Percentiles rank a stretch among this genome's conserved stretches.
Evolutionary conservation across 92 coral and sea anemone species (phyloP).

Genomic region (Pocillopora grandis): DNA sequence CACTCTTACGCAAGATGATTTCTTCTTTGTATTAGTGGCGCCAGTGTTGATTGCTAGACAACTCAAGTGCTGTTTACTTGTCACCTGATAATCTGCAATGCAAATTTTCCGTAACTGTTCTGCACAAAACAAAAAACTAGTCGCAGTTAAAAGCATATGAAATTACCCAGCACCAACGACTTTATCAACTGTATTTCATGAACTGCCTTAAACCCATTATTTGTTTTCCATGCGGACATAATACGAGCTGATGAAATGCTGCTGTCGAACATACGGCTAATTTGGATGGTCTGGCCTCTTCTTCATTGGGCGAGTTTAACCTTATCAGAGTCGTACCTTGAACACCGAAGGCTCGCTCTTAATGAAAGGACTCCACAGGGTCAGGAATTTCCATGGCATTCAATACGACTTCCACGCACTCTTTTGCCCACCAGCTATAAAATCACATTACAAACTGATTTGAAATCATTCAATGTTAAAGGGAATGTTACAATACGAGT

Average conservation of each 20-base stretch:
- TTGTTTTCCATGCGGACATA: no score
- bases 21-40: no score
- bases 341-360: neutral
- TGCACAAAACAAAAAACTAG: no score
- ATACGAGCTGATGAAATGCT: neutral
- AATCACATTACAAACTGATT: constrained; percentile 66
- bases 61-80: no score
- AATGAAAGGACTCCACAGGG: neutral
- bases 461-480: constrained; percentile 60
- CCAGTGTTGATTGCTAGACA: no score
- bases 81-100: no score
- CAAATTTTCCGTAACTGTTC: no score
- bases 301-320: neutral
- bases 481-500: constrained; percentile 66
- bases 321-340: neutral
- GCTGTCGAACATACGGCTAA: neutral
- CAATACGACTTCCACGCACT: constrained; percentile 67
- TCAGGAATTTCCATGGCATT: constrained; percentile 54
- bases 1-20: no score
- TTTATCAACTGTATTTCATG: no score
- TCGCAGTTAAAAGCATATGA: no score
- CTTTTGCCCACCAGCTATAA: constrained; percentile 62
- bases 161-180: no score
- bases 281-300: neutral
- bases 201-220: no score